A percentile compares a stretch with the other conserved stretches of the same genome.
These are phyloP conservation scores for Tolypeutes matacus DNA, from an alignment of 2,797 vertebrate species.

Conservation along the genomic window DNA sequence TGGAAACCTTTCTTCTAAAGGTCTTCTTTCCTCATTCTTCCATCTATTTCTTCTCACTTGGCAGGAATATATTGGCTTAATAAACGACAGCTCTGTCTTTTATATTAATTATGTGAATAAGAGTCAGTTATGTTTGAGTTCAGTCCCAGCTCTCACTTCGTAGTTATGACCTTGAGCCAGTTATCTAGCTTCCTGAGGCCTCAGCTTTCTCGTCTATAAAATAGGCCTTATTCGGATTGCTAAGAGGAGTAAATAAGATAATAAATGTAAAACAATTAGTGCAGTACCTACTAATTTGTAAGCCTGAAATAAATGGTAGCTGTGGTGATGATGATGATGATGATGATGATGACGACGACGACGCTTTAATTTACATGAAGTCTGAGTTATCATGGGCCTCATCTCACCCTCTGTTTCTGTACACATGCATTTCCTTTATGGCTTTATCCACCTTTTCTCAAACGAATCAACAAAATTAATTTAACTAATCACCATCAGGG, in stretches of 20 bases:
- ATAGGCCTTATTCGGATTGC: not conserved
- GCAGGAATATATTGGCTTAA: not conserved
- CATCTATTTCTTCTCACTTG: not conserved
- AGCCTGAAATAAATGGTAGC: not conserved
- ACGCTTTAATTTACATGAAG: not conserved
- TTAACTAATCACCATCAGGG: not conserved
- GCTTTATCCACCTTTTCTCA: not conserved
- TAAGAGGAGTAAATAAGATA: not conserved
- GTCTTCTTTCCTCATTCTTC: not conserved
- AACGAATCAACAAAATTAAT: conserved; percentile 25
- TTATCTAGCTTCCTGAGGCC: conserved; percentile 36
- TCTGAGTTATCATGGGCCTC: not conserved
- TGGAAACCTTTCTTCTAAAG: not conserved
- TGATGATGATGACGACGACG: not conserved
- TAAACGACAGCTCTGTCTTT: not conserved
- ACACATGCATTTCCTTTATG: not conserved
- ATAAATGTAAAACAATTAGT: not conserved
- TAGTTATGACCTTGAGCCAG: not conserved
- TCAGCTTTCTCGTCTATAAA: not conserved
- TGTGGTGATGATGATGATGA: not conserved
- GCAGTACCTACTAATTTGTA: not conserved
- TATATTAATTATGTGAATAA: not conserved
- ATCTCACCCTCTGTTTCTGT: not conserved
- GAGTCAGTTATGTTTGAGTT: not conserved
- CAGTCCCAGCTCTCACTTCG: not conserved